A percentile compares a stretch with the other conserved stretches of the same genome.
phyloP scores from a whole-genome alignment of 2,797 vertebrate genomes.

The Pyrocephalus nanus region DNA sequence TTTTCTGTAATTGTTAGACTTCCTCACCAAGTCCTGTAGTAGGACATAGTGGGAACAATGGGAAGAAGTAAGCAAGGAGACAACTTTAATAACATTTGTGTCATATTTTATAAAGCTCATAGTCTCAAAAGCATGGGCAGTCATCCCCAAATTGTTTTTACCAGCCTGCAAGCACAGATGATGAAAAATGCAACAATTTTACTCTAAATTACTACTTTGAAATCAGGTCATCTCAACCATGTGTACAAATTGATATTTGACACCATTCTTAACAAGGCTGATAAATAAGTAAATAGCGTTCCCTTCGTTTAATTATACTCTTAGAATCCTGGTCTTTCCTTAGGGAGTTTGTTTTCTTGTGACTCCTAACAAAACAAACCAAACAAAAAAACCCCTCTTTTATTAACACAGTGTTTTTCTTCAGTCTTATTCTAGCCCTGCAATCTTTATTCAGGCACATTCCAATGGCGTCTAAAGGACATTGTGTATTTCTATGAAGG shows the following conservation, averaged over 20 bases:
- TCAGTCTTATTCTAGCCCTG: neutral
- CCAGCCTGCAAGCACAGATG: neutral
- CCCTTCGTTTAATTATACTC: neutral
- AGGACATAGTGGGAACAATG: neutral
- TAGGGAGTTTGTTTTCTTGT: neutral
- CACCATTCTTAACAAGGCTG: neutral
- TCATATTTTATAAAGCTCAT: neutral
- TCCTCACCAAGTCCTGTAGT: neutral
- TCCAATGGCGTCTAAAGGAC: neutral
- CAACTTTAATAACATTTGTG: neutral
- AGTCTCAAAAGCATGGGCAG: neutral
- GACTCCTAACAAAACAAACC: neutral
- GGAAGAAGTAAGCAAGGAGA: neutral
- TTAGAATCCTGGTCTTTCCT: neutral
- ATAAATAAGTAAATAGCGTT: neutral
- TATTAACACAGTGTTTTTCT: neutral
- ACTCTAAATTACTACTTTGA: neutral
- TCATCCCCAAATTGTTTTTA: neutral
- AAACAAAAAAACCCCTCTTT: neutral
- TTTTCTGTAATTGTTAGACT: neutral
- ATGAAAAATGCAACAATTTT: neutral
- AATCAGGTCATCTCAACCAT: neutral
- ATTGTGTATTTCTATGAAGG: neutral
- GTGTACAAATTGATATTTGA: neutral
- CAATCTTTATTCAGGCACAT: neutral